Evolutionary conservation across 2,797 vertebrate species (phyloP).

Genomic region (Xyrichtys novacula): DNA sequence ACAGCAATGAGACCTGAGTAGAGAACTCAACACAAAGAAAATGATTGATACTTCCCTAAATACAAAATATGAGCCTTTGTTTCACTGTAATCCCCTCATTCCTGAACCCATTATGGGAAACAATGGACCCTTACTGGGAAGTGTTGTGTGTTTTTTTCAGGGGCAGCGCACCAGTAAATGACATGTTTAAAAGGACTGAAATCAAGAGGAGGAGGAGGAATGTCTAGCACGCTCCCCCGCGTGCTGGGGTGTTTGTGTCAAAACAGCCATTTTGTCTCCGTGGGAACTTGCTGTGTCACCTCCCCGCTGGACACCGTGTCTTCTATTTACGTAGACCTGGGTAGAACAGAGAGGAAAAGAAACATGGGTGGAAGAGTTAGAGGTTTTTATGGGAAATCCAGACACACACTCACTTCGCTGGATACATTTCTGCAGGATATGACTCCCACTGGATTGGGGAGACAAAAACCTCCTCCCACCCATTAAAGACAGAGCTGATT

Average conservation of each 20-base stretch:
- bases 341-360: conserved; percentile 42
- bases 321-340: conserved; percentile 88
- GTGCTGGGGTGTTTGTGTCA: conserved; percentile 59
- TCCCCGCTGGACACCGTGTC: conserved; percentile 37
- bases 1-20: conserved; percentile 24
- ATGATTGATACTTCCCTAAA: conserved; percentile 56
- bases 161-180: conserved; percentile 67
- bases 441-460: conserved; percentile 51
- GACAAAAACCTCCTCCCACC: conserved; percentile 51
- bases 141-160: conserved; percentile 53
- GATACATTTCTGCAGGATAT: conserved; percentile 59
- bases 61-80: conserved; percentile 62
- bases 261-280: conserved; percentile 64
- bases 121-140: conserved; percentile 63
- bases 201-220: conserved; percentile 57
- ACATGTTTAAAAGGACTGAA: conserved; percentile 69
- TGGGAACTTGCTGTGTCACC: conserved; percentile 69
- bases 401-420: conserved; percentile 21
- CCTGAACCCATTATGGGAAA: conserved; percentile 50
- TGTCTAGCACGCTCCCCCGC: conserved; percentile 40
- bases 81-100: conserved; percentile 45
- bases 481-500: conserved; percentile 77
- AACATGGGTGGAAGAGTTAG: conserved; percentile 51
- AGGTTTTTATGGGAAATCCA: conserved; percentile 2
- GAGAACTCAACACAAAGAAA: conserved; percentile 52